Evolutionary conservation across 2,113 vertebrate species (phyloP).

Genomic region (Paracanthobrama guichenoti): DNA sequence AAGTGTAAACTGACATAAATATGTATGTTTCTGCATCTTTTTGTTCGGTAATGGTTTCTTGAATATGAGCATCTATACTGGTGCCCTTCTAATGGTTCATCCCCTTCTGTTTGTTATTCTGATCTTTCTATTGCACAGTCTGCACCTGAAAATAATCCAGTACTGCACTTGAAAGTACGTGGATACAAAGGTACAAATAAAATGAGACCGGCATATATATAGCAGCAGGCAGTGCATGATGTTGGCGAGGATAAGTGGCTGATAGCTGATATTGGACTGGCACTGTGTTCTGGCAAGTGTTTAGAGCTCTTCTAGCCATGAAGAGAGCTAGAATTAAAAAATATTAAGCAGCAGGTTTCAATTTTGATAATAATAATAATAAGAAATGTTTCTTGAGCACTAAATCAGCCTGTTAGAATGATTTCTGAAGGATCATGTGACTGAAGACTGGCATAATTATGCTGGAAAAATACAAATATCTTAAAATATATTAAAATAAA

Average conservation of each 20-base stretch:
- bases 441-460: neutral
- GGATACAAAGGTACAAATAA: conserved; percentile 17
- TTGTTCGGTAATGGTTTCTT: neutral
- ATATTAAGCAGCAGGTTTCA: too few species aligned
- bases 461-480: neutral
- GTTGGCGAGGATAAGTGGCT: neutral
- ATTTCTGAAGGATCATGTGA: neutral
- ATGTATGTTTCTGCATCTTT: conserved; percentile 6
- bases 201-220: neutral
- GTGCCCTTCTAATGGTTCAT: neutral
- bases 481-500: neutral
- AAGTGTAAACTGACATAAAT: conserved; percentile 27
- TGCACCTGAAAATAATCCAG: neutral
- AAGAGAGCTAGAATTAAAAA: too few species aligned
- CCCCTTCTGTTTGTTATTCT: neutral
- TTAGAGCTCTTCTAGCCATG: neutral
- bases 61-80: neutral
- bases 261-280: neutral
- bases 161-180: neutral
- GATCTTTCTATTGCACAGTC: conserved; percentile 4
- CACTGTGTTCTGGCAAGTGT: conserved; percentile 4
- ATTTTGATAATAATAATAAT: neutral
- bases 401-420: neutral
- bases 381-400: neutral
- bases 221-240: neutral